Evolutionary conservation across 2,888 invertebrate genomes (phyloP), one percentile per base, ranked within the genome.

Genomic region (Rhingia rostrata): DNA sequence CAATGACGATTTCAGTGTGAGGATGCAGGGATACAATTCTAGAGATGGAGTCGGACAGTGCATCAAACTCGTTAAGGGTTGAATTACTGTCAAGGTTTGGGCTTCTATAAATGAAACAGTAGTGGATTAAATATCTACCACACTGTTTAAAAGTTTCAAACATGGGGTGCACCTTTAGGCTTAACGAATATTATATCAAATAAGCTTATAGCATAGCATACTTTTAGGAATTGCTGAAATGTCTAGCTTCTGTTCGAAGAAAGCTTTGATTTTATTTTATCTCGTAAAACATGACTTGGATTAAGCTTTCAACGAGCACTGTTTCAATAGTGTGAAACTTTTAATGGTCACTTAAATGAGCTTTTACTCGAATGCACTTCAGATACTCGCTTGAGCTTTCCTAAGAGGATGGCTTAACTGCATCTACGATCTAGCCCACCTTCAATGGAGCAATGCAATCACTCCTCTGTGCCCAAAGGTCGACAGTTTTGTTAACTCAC

Each of bases 401-500:
- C 35, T 6, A 37, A 9, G 22, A 77, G 69, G 61, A 56, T 39
- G 4, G 22, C 9, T 0, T 37, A 54, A 39, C n/a, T 32, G n/a
- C 33, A 32, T 33, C 35, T 35, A 51, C 56, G 45, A 51, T 74
- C 41, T 37, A 30, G 56, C 41, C 14, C 61, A 54, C 37, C 54
- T 45, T 61, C 54, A 66, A 39, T 60, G 58, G 54, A 69, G 54
- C 67, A 63, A 39, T 37, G 14, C 35, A 14, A 33, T 47, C 14
- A n/a, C 9, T 49, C 78, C 67, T 63, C 67, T 58, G 47, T 60
- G 41, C 10, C 60, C 1, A 35, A 79, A 74, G 43, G 64, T 84
- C 79, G 74, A 70, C 47, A 61, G 58, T 60, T 61, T 63, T 10
- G 63, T 14, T 12, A 49, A 60, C 60, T 70, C 51, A n/a, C 47